Evolutionary conservation across 2,113 vertebrate species (phyloP), one percentile per base, ranked within the genome.

Genomic region (Felis chaus): DNA sequence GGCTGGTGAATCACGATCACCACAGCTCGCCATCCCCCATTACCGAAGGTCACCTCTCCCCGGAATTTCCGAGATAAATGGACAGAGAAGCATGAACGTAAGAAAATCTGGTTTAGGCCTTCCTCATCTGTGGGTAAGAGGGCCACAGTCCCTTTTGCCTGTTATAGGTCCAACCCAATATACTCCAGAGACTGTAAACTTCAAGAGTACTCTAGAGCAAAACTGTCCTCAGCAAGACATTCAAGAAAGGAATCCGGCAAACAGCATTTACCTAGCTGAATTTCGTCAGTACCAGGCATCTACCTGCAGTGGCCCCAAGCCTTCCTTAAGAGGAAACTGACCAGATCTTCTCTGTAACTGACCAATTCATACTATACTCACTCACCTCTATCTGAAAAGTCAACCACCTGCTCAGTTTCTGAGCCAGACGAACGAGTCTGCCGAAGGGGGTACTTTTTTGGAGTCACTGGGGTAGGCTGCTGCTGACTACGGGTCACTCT

Each of bases 401-500:
- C 99, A 84, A 99, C 99, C 97, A 98, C 99, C 97, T 99, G 99
- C 96, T 99, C 99, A 0, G 99, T 99, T 97, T 99, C 99, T 0
- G 99, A 99, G 79, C 99, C 99, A 0, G 99, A 99, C 0, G 99
- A 99, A 91, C 99, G 99, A 5, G 99, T 99, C 98, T 99, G 99
- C 3, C 99, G 98, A 87, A 99, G 99, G 0, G 99, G 99, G 98
- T 99, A 99, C 85, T 99, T 99, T 98, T 99, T 99, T 7, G 99
- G 99, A 14, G 99, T 98, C 97, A 99, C 99, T 5, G 99, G 98
- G 0, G 99, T 96, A 2, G 99, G 99, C 98, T 99, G 99, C 96
- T 99, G 99, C 91, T 99, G 99, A 99, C 99, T 99, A 94, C 99
- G 99, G 4, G 99, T 99, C 97, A 99, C 98, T 89, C 99, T 99